Evolutionary conservation across 2,797 vertebrate species (phyloP).

Genomic region (Aplochiton taeniatus): DNA sequence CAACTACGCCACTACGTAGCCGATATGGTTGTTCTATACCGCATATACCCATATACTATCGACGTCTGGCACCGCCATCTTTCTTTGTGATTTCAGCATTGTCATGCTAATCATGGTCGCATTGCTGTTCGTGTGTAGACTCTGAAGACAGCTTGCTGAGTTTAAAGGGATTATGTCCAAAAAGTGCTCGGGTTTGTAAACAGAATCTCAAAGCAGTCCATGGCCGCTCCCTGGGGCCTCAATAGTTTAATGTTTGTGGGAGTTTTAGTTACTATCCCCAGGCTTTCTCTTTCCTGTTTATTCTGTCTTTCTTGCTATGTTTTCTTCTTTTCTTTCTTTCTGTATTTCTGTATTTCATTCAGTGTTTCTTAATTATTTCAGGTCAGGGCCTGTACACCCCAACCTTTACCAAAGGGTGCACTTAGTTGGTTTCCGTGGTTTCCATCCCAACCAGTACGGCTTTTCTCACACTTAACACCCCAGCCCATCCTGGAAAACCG

Average conservation of each 20-base stretch:
- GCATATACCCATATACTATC: no score
- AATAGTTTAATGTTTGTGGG: neutral
- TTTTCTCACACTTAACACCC: slow-evolving; percentile 2
- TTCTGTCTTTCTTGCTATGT: no score
- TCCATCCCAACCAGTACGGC: slow-evolving; percentile 1
- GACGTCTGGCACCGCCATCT: no score
- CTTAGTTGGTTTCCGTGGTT: slow-evolving; percentile 32
- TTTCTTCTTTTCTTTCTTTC: slow-evolving; percentile 13
- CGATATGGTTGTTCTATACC: no score
- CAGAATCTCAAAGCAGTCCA: slow-evolving; percentile 13
- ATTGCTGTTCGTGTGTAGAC: slow-evolving; percentile 35
- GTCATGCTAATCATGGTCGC: slow-evolving; percentile 8
- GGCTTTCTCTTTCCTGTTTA: no score
- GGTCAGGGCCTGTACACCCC: slow-evolving; percentile 5
- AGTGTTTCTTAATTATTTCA: slow-evolving; percentile 6
- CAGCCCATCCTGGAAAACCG: neutral
- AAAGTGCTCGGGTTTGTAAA: slow-evolving; percentile 14
- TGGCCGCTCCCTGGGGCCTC: no score
- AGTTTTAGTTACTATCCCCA: neutral
- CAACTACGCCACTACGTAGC: neutral
- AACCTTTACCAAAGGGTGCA: slow-evolving; percentile 4
- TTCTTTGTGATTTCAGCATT: slow-evolving; percentile 17
- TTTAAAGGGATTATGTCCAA: neutral
- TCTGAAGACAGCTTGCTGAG: neutral
- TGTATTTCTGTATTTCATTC: neutral